Base-by-base conservation (phyloP, 2,797 vertebrate genomes). In the Sebastes jordani region DNA sequence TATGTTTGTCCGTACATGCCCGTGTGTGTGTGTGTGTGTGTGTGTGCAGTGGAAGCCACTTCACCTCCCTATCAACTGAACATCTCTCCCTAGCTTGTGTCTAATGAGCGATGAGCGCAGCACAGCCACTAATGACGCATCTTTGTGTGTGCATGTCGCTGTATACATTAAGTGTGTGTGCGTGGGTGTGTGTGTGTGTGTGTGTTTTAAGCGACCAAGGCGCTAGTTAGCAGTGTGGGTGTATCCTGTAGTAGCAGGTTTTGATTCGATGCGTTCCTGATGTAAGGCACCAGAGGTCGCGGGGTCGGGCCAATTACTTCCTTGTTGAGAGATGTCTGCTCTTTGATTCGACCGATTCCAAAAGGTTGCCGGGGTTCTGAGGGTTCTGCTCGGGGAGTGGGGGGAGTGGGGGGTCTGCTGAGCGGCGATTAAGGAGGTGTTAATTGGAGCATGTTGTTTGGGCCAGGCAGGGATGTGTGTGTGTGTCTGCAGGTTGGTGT, bases 291-390 rank as follows among this genome's bases (percentile, higher is more conserved):
- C 90, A 84, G 94, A 96, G 97, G 97, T 98, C 95, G 94, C 25
- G 84, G 95, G 97, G 98, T 97, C 97, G 97, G 97, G 96, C 97
- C 98, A 99, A 99, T 99, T 99, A 99, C 96, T 95, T 97, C 95
- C 97, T 96, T 95, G 78, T 93, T 89, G 96, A 96, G 96, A 95
- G 96, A 95, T 94, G 92, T 94, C 92, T 95, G 91, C 93, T 93
- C 96, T 99, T 99, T 99, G 98, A 99, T 98, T 96, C 90, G 66
- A 16, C 85, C 85, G 94, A 96, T 97, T 98, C 97, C 97, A 97
- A 98, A 49, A 97, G 90, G 90, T 88, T 92, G 87, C 71, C 49
- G 25, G 66, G 95, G 95, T 95, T 96, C 95, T 96, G 94, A 96
- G 92, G 95, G 94, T 95, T 95, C 95, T 93, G 94, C 93, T 95